A percentile compares a stretch with the other conserved stretches of the same genome.
phyloP scores from a whole-genome alignment of 2,113 vertebrate species.

The Silurus glanis region DNA sequence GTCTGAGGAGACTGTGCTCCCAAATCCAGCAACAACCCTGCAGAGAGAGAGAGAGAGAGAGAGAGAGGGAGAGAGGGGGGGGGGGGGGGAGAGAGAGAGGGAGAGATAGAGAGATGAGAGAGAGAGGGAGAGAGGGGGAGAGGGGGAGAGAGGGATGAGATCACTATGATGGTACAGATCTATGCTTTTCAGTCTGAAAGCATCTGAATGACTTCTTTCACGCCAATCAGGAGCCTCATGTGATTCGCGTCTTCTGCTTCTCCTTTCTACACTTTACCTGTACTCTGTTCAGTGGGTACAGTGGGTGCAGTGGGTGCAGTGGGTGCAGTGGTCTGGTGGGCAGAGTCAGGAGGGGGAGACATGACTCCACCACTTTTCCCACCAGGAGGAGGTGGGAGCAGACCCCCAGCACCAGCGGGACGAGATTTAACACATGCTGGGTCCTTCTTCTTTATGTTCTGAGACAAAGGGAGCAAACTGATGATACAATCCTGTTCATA shows the following conservation, averaged over 20 bases:
- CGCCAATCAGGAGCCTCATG: not conserved
- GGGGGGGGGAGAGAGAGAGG: not conserved
- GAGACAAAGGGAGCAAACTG: not conserved
- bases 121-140: not conserved
- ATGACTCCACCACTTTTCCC: constrained; percentile 65
- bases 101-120: not conserved
- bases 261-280: constrained; percentile 65
- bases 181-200: not conserved
- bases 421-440: constrained; percentile 67
- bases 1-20: constrained; percentile 57
- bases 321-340: constrained; percentile 53
- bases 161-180: not conserved
- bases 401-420: constrained; percentile 54
- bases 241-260: too few relatives aligned
- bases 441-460: constrained; percentile 95
- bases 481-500: too few relatives aligned
- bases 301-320: too few relatives aligned
- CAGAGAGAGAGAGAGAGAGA: not conserved
- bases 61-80: not conserved
- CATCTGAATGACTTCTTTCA: not conserved
- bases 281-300: constrained; percentile 56
- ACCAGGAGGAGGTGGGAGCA: constrained; percentile 87
- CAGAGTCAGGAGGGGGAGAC: constrained; percentile 51
- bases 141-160: not conserved
- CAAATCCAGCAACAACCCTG: constrained; percentile 69